Evolutionary conservation across 2,888 invertebrate genomes (phyloP), one percentile per base, ranked within the genome.

Genomic region (Autographa gamma): DNA sequence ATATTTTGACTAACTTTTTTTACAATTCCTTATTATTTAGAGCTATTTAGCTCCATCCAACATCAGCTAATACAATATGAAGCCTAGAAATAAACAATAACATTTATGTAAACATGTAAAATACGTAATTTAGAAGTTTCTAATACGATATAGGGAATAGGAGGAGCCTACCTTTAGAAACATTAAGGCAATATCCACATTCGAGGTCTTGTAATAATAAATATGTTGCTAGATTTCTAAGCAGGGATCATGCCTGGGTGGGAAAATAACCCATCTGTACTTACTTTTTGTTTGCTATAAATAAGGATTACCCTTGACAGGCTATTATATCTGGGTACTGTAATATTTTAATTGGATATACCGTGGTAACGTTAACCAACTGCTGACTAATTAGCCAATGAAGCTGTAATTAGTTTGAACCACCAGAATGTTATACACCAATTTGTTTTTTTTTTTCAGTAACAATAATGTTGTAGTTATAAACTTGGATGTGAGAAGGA

Each of bases 161-260:
- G n/a, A n/a, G n/a, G n/a, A n/a, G n/a, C n/a, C n/a, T n/a, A 25
- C 25, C 25, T 25, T 25, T 25, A 34, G 34, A 8, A 41, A 3
- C 41, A 41, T 41, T 41, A 41, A 13, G 0, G 13, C 11, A 41
- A 41, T 41, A 41, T 13, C 14, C 3, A 41, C 9, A 9, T 41
- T 41, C 16, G 14, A 43, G 16, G 43, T 43, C 43, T 43, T 16
- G 14, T 43, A 43, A 43, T 43, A 43, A 43, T 7, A 7, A 48
- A n/a, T n/a, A n/a, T n/a, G n/a, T n/a, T n/a, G 48, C 48, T 48
- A n/a, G 6, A 48, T 48, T n/a, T 48, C 48, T 48, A 48, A 7
- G n/a, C 48, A n/a, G 48, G 48, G 48, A n/a, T 48, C n/a, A 48
- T 48, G 48, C 48, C 6, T 48, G 48, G 48, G 48, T 48, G 48